Conservation (phyloP, 2,113 vertebrate species). For the Neolamprologus cancellatus region DNA sequence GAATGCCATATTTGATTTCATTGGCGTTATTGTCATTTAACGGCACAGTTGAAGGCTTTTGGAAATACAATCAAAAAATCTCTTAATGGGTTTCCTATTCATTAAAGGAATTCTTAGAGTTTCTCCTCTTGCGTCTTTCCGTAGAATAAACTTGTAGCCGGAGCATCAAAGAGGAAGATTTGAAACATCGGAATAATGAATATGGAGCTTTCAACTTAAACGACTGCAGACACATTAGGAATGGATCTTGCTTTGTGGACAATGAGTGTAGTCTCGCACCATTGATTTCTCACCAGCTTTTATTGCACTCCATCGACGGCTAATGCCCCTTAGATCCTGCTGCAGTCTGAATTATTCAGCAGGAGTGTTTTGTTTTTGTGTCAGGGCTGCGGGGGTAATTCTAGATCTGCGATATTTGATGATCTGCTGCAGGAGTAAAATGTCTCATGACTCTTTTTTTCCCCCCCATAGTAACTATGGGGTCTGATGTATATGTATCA, state of each 20-base stretch:
- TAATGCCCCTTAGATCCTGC: constrained; percentile 65
- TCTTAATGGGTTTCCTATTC: background rate
- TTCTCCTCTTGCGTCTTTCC: background rate
- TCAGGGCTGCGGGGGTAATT: constrained; percentile 60
- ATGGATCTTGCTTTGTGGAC: constrained; percentile 61
- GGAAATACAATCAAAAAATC: background rate
- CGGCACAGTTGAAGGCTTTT: background rate
- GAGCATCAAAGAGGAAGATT: constrained; percentile 23
- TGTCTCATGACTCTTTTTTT: constrained; percentile 20
- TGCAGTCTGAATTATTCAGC: constrained; percentile 71
- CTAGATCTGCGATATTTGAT: constrained; percentile 63
- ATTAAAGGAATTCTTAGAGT: too few species aligned
- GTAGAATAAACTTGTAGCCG: background rate
- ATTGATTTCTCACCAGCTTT: constrained; percentile 71
- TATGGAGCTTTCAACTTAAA: constrained; percentile 44
- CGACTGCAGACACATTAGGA: constrained; percentile 61
- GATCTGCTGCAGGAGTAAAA: constrained; percentile 56
- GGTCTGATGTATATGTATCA: constrained; percentile 19
- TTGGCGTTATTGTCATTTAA: background rate
- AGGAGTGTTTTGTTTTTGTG: constrained; percentile 69
- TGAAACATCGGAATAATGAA: constrained; percentile 35
- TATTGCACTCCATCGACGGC: constrained; percentile 63
- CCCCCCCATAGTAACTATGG: background rate
- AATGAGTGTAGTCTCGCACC: constrained; percentile 59
- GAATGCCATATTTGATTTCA: background rate